Percentiles rank a stretch among this genome's conserved stretches.
These are phyloP conservation scores for Anthopleura xanthogrammica DNA, from an alignment of 92 coral and sea anemone genomes.

Conservation along the genomic window DNA sequence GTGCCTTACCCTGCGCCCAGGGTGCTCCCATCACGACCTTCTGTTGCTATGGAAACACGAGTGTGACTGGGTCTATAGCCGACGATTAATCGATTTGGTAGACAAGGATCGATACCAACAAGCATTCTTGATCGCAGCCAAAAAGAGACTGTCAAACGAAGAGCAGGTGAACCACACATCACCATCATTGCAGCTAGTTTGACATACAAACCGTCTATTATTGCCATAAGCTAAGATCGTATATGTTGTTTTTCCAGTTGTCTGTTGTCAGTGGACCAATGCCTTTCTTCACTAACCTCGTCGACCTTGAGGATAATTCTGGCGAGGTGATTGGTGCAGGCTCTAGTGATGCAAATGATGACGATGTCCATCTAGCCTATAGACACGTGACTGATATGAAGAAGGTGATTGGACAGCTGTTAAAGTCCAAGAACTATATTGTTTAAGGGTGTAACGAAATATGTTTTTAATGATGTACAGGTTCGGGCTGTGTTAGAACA, in stretches of 20 bases:
- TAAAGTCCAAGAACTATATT: not conserved
- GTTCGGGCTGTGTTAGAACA: conserved; percentile 89
- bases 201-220: no score
- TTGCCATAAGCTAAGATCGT: no score
- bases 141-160: conserved; percentile 77
- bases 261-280: conserved; percentile 61
- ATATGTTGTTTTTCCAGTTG: conserved; percentile 43
- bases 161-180: conserved; percentile 65
- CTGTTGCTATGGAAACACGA: conserved; percentile 98
- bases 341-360: conserved; percentile 80
- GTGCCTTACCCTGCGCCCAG: conserved; percentile 91
- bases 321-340: conserved; percentile 81
- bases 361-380: conserved; percentile 90
- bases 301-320: conserved; percentile 79
- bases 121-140: conserved; percentile 87
- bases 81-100: conserved; percentile 92
- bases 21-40: conserved; percentile 82
- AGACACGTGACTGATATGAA: conserved; percentile 78
- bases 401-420: conserved; percentile 65
- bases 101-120: conserved; percentile 95
- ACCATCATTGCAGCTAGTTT: not conserved
- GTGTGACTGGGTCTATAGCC: conserved; percentile 94
- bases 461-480: conserved; percentile 31
- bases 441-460: not conserved
- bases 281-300: conserved; percentile 93